Evolutionary conservation across 2,113 vertebrate species (phyloP).

Genomic region (Mobula birostris): DNA sequence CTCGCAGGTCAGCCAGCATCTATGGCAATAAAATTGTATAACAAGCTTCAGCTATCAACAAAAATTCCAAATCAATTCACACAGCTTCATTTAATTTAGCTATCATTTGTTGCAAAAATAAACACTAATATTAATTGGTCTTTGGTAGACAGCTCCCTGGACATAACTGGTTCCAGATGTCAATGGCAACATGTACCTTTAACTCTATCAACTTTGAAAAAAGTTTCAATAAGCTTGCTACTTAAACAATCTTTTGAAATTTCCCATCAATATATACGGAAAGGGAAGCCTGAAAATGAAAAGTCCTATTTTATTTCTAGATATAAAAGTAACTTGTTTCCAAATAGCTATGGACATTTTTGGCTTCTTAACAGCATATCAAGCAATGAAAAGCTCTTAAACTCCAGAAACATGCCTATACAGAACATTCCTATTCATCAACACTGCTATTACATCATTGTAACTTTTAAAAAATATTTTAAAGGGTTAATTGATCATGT

Average conservation of each 20-base stretch:
- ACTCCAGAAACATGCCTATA: not conserved
- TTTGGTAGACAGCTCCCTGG: not conserved
- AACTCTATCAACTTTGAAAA: not conserved
- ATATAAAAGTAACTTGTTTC: not conserved
- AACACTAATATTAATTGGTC: constrained; percentile 1
- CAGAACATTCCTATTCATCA: not conserved
- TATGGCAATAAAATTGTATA: not conserved
- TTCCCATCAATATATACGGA: not conserved
- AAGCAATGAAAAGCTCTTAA: not conserved
- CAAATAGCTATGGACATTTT: not conserved
- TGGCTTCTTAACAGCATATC: not conserved
- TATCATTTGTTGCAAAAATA: not conserved
- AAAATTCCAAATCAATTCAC: not conserved
- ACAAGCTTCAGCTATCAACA: not conserved
- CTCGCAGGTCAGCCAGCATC: no score
- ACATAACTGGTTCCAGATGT: not conserved
- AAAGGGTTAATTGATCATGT: not conserved
- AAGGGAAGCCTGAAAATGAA: not conserved
- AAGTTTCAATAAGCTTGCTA: not conserved
- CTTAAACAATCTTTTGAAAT: not conserved
- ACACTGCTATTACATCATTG: no score
- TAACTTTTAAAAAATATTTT: not conserved
- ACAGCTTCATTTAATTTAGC: not conserved
- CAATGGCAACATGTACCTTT: not conserved
- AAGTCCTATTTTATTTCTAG: not conserved